A percentile compares a stretch with the other conserved stretches of the same genome.
These are phyloP conservation scores for Polylopha cassiicola DNA, from an alignment of 2,888 invertebrate species.

Conservation along the genomic window DNA sequence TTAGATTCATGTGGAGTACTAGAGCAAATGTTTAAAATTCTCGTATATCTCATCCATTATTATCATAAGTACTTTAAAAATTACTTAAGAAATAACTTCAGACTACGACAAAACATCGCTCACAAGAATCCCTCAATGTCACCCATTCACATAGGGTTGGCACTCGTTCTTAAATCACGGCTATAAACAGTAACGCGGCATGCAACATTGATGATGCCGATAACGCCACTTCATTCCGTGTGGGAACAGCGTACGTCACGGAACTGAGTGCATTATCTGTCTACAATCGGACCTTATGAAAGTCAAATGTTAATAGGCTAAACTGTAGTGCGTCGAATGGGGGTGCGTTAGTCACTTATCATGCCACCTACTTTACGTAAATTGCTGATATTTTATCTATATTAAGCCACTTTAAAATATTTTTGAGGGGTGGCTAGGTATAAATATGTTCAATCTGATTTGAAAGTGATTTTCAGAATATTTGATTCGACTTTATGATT, in stretches of 20 bases:
- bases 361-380: slow-evolving; percentile 34
- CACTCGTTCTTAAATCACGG: slow-evolving; percentile 26
- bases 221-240: slow-evolving; percentile 38
- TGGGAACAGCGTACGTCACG: slow-evolving; percentile 41
- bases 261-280: slow-evolving; percentile 43
- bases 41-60: too few species aligned
- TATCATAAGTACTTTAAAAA: too few species aligned
- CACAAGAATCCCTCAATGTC: too few species aligned
- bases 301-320: slow-evolving; percentile 28
- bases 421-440: slow-evolving; percentile 9
- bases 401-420: slow-evolving; percentile 22
- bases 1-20: too few species aligned
- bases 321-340: slow-evolving; percentile 28
- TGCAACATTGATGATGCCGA: slow-evolving; percentile 39
- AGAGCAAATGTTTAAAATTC: too few species aligned
- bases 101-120: too few species aligned
- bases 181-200: slow-evolving; percentile 32
- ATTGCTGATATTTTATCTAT: slow-evolving; percentile 31
- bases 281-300: slow-evolving; percentile 43
- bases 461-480: too few species aligned
- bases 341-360: slow-evolving; percentile 38
- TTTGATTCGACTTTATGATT: too few species aligned
- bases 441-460: slow-evolving; percentile 6
- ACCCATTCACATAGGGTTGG: too few species aligned
- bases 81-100: too few species aligned